Percentiles rank a stretch among this genome's conserved stretches.
phyloP scores from a whole-genome alignment of 2,113 vertebrate species.

The Aptenodytes forsteri region DNA sequence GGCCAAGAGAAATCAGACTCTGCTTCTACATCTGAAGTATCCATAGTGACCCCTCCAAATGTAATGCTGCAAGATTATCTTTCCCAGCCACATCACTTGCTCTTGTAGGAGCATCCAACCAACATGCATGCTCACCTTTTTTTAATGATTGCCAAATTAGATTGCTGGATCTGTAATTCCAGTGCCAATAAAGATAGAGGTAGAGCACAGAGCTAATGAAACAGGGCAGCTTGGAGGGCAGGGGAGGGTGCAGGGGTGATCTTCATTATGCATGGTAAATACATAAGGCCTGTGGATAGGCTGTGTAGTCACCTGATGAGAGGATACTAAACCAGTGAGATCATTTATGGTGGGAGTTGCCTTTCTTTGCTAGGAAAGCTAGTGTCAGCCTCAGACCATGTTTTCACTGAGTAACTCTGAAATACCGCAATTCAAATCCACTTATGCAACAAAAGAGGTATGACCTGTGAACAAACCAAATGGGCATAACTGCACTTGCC shows the following conservation, averaged over 20 bases:
- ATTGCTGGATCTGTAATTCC: not conserved
- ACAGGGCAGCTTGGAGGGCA: not conserved
- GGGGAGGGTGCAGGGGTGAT: not conserved
- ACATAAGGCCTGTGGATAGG: not conserved
- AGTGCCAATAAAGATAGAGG: not conserved
- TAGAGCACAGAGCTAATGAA: not conserved
- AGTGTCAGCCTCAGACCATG: not conserved
- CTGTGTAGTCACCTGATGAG: not conserved
- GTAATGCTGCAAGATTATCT: not conserved
- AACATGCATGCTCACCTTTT: accelerated
- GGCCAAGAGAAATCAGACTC: not conserved
- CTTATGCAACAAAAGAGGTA: not conserved
- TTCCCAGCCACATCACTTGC: not conserved
- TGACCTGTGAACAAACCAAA: not conserved
- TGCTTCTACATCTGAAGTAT: not conserved
- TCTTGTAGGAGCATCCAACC: not conserved
- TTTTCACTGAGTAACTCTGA: not conserved
- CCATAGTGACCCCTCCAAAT: not conserved
- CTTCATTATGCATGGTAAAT: not conserved
- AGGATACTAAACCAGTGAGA: not conserved
- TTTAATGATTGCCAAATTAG: not conserved
- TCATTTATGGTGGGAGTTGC: not conserved
- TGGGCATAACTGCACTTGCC: not conserved
- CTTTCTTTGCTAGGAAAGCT: not conserved
- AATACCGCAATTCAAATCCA: not conserved